Evolutionary conservation across 2,888 invertebrate species (phyloP).

Genomic region (Drosophila lacicola): DNA sequence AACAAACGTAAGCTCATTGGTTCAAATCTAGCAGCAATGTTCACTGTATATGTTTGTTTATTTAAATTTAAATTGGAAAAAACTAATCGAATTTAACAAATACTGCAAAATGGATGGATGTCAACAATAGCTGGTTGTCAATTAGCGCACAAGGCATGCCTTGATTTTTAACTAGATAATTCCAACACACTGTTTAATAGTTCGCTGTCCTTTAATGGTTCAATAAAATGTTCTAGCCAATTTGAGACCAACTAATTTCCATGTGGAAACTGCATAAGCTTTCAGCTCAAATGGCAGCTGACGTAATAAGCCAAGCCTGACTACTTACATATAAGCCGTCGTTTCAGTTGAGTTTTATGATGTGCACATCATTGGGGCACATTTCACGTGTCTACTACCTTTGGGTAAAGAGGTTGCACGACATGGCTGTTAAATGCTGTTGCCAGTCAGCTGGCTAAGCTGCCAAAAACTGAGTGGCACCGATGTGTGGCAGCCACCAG

Average conservation of each 20-base stretch:
- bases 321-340: slow-evolving; percentile 8
- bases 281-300: slow-evolving; percentile 7
- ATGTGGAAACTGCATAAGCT: slow-evolving; percentile 3
- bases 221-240: slow-evolving; percentile 12
- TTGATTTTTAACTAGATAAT: not conserved
- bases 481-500: slow-evolving; percentile 18
- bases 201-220: too few species aligned
- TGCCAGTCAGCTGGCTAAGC: slow-evolving; percentile 20
- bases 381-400: slow-evolving; percentile 44
- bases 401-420: slow-evolving; percentile 34
- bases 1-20: too few species aligned
- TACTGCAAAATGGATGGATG: too few species aligned
- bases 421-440: slow-evolving; percentile 43
- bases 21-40: too few species aligned
- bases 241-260: slow-evolving; percentile 7
- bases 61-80: too few species aligned
- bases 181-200: too few species aligned
- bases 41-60: too few species aligned
- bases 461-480: slow-evolving; percentile 16
- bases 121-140: too few species aligned
- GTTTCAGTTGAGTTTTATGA: slow-evolving; percentile 40
- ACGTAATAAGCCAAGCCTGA: slow-evolving; percentile 35
- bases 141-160: not conserved
- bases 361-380: slow-evolving; percentile 30
- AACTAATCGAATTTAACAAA: too few species aligned